These are phyloP conservation scores for Telmatochromis bifrenatus DNA, from an alignment of 2,113 vertebrate genomes.

Conservation along the genomic window DNA sequence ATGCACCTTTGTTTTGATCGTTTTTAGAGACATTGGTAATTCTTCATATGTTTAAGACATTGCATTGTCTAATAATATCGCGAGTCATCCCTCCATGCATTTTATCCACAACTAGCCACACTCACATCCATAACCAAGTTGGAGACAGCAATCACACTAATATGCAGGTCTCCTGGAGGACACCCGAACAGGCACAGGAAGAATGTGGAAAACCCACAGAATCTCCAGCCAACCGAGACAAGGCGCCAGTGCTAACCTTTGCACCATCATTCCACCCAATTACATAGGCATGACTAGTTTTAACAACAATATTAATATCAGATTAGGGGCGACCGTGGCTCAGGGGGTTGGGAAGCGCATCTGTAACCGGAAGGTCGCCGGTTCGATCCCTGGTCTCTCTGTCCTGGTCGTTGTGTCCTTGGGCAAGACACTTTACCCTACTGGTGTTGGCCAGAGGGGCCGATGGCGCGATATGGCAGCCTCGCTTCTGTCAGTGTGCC, in stretches of 20 bases:
- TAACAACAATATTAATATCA: not conserved
- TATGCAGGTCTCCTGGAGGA: not conserved
- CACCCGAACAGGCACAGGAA: not conserved
- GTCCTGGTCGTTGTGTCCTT: too few relatives aligned
- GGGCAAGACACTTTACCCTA: too few relatives aligned
- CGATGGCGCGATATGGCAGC: rapidly evolving
- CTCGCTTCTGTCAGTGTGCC: too few relatives aligned
- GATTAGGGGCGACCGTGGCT: too few relatives aligned
- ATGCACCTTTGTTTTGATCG: not conserved
- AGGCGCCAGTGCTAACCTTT: not conserved
- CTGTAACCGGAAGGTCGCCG: too few relatives aligned
- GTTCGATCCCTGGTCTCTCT: too few relatives aligned
- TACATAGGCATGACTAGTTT: not conserved
- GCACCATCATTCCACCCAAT: not conserved
- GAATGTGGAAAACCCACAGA: not conserved
- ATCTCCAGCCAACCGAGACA: not conserved
- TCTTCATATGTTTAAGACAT: not conserved
- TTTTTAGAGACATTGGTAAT: not conserved
- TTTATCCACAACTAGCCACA: not conserved
- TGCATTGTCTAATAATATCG: not conserved
- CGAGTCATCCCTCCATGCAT: not conserved
- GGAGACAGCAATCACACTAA: not conserved
- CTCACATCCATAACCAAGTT: not conserved
- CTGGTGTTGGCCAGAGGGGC: too few relatives aligned
- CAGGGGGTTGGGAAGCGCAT: rapidly evolving